Conservation (phyloP, 2,113 vertebrate species). For the Lanius ludovicianus region DNA sequence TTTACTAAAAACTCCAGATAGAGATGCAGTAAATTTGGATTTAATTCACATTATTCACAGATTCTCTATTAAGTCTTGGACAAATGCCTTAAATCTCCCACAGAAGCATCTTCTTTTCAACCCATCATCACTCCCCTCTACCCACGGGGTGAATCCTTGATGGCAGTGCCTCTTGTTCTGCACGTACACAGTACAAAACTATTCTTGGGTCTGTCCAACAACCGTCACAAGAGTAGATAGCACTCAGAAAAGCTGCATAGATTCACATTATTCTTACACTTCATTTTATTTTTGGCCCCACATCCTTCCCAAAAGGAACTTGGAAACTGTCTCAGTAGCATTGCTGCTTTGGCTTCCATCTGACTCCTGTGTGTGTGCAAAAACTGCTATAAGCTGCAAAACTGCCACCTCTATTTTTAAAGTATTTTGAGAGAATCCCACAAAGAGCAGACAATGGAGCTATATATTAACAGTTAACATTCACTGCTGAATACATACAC, state of each 20-base stretch:
- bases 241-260: constrained; percentile 16
- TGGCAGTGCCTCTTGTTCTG: background rate
- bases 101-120: background rate
- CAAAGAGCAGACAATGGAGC: constrained; percentile 11
- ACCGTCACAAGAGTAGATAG: background rate
- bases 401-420: background rate
- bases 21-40: background rate
- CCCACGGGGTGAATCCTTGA: background rate
- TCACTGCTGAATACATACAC: background rate
- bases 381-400: constrained; percentile 36
- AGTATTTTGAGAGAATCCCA: background rate
- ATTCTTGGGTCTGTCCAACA: background rate
- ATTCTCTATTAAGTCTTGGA: background rate
- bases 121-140: background rate
- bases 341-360: background rate
- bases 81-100: background rate
- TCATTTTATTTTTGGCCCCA: constrained; percentile 52
- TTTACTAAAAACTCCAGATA: background rate
- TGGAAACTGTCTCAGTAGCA: constrained; percentile 16
- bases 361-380: background rate
- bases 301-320: constrained; percentile 56
- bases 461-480: background rate
- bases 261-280: constrained; percentile 19
- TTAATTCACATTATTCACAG: background rate
- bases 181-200: background rate